Conservation (phyloP, 2,888 invertebrate genomes). For the Lordiphosa andalusiaca region DNA sequence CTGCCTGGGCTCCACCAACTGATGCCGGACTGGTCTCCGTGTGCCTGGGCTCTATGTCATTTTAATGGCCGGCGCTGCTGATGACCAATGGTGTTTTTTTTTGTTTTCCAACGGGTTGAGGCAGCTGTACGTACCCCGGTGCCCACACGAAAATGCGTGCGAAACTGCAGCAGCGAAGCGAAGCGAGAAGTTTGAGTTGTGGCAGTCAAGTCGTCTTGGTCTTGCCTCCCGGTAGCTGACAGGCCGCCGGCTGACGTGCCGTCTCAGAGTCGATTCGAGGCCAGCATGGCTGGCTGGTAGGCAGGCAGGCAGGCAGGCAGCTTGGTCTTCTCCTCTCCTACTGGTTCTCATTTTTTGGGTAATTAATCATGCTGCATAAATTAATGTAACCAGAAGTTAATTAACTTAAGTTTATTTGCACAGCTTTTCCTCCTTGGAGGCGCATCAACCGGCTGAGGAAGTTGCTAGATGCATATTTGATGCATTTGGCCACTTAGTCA, state of each 20-base stretch:
- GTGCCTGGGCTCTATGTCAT: conserved; percentile 60
- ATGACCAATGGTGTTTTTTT: conserved; percentile 64
- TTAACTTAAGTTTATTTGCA: conserved; percentile 77
- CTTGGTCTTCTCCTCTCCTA: conserved; percentile 13
- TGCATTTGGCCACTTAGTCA: no score
- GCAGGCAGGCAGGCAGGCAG: no score
- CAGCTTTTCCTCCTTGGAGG: conserved; percentile 29
- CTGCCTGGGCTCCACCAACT: conserved; percentile 17
- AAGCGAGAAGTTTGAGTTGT: conserved; percentile 28
- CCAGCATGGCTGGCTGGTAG: no score
- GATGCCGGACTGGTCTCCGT: conserved; percentile 31
- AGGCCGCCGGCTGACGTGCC: conserved; percentile 48
- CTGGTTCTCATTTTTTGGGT: conserved; percentile 34
- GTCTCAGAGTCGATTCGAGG: conserved; percentile 23
- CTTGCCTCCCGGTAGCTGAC: conserved; percentile 68
- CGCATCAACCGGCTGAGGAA: no score
- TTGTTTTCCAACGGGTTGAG: conserved; percentile 66
- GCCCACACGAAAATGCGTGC: conserved; percentile 56
- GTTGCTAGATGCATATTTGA: no score
- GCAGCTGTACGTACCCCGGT: conserved; percentile 58
- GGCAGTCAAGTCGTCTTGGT: conserved; percentile 25
- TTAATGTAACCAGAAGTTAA: conserved; percentile 78
- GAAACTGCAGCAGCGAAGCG: conserved; percentile 52
- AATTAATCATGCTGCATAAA: conserved; percentile 77
- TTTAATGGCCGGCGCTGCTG: conserved; percentile 67